Conservation (phyloP, 2,113 vertebrate genomes). For the Gavialis gangeticus region DNA sequence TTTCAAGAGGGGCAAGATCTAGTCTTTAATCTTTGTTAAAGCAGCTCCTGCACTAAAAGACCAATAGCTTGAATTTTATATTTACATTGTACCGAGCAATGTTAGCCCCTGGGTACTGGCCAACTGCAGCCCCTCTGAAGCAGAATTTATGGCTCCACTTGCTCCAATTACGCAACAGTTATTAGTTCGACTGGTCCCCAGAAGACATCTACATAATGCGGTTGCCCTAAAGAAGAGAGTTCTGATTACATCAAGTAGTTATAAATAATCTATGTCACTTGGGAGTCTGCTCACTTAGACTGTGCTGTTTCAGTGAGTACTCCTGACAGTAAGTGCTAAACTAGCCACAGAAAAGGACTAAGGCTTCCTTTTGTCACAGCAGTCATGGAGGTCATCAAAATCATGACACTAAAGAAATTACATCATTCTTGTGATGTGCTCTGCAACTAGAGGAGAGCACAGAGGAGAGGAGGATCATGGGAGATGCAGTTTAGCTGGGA, state of each 20-base stretch:
- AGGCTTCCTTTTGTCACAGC: no score
- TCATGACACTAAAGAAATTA: no score
- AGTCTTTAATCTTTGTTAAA: conserved; percentile 1
- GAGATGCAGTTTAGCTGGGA: no score
- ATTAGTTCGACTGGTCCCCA: background rate
- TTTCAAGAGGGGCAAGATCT: background rate
- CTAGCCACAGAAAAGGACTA: conserved; percentile 14
- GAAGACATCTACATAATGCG: conserved; percentile 37
- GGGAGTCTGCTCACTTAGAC: background rate
- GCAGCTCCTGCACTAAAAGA: conserved; percentile 2
- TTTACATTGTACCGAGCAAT: background rate
- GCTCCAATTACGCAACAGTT: background rate
- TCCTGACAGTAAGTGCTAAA: conserved; percentile 17
- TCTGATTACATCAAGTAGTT: conserved; percentile 30
- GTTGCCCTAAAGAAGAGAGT: conserved; percentile 8
- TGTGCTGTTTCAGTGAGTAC: background rate
- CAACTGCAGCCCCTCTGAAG: conserved; percentile 8
- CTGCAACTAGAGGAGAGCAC: no score
- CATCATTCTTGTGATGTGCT: no score
- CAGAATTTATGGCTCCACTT: background rate
- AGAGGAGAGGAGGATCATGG: no score
- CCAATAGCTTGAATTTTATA: background rate
- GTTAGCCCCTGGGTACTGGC: background rate
- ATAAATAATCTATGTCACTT: conserved; percentile 33
- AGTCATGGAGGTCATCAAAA: no score